Base-by-base conservation (phyloP, 2,888 invertebrate genomes). In the Tetragonisca angustula region DNA sequence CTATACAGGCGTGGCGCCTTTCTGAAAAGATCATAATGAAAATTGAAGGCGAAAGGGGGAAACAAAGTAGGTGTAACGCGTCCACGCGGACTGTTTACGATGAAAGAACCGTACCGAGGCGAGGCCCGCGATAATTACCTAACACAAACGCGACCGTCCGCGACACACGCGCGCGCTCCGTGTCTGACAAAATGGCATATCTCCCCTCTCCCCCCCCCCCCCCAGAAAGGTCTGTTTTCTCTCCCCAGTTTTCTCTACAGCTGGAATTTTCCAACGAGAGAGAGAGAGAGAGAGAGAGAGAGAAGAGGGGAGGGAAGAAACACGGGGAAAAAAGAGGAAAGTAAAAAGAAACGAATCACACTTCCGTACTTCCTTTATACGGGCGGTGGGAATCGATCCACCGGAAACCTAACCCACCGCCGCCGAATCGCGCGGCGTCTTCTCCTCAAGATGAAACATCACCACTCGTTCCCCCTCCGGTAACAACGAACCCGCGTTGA, bases 41-140 rank as follows among this genome's bases (percentile, higher is more conserved):
- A 77, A 85, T 76, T 74, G 73, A 85, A 70, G 50, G 50, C 70
- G 72, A 50, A 50, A 24, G 17, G 56, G 21, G 19, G 32, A 59
- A 64, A 72, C 36, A 50, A 71, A 84, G 62, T 68, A 49, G 72
- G 43, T 62, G 59, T 70, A 75, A 75, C 50, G 72, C 56, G 69
- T 72, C 69, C 76, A 43, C 43, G 72, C 50, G 59, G 69, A 43
- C 56, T 74, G 59, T 81, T 81, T 56, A 24, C 69, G 62, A 56
- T 50, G 71, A 24, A 27, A 27, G 50, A 43, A 24, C 43, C 17
- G 56, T 49, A 36, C 54, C 50, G 43, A 11, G 43, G 43, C 21
- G 71, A n/a, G 52, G 15, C 13, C 9, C 49, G 56, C 65, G 67
- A 67, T 83, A 83, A 83, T 84, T 84, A 75, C 65, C 84, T 9